Evolutionary conservation across 1,140 invertebrate species (phyloP).

Genomic region (Condylostylus longicornis): DNA sequence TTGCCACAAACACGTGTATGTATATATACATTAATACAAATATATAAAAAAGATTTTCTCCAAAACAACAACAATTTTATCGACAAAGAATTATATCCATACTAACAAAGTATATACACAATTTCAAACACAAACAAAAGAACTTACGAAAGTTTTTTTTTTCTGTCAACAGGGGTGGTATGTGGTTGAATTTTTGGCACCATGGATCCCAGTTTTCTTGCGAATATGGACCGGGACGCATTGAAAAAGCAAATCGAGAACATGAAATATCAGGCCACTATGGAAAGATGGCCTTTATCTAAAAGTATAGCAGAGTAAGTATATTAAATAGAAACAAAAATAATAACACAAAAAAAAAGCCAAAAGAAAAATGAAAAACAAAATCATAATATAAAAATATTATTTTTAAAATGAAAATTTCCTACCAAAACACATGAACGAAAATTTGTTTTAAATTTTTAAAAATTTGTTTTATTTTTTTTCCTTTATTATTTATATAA

Average conservation of each 20-base stretch:
- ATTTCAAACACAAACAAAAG: too few relatives aligned
- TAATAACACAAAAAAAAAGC: slow-evolving; percentile 4
- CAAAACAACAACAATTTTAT: too few relatives aligned
- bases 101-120: too few relatives aligned
- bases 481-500: too few relatives aligned
- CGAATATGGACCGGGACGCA: slow-evolving; percentile 92
- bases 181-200: slow-evolving; percentile 36
- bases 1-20: too few relatives aligned
- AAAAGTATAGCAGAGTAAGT: slow-evolving; percentile 92
- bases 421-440: too few relatives aligned
- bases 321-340: slow-evolving; percentile 17
- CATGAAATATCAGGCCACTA: slow-evolving; percentile 88
- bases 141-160: slow-evolving; percentile 6
- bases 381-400: slow-evolving; percentile 1
- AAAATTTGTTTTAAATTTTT: too few relatives aligned
- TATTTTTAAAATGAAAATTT: neutral
- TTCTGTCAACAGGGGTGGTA: slow-evolving; percentile 30
- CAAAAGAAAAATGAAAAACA: slow-evolving; percentile 5
- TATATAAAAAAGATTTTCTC: too few relatives aligned
- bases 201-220: slow-evolving; percentile 80
- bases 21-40: too few relatives aligned
- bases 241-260: slow-evolving; percentile 93
- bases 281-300: slow-evolving; percentile 88
- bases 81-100: too few relatives aligned
- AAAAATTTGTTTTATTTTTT: too few relatives aligned